Base-by-base conservation (phyloP, 2,113 vertebrate species). In the Pseudois nayaur region DNA sequence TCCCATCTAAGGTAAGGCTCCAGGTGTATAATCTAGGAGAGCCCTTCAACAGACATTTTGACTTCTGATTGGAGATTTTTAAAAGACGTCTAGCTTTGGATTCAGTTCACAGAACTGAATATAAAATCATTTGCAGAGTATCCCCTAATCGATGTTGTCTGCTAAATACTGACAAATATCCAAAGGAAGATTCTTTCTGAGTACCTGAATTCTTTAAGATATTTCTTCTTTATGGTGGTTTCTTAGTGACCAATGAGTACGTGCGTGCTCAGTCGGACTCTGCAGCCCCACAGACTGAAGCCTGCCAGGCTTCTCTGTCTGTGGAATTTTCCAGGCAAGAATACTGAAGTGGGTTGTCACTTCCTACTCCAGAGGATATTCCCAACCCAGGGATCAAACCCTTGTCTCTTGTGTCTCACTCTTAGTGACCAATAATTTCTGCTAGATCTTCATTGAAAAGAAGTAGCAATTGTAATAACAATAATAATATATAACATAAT, bases 231-330 rank as follows among this genome's bases (percentile, higher is more conserved):
- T 71, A 40, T 85, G 15, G 52, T 79, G 50, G 25, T 8, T 87
- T 59, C 48, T 67, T 67, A 40, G 36, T 33, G 3, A 83, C 55
- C 43, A 91, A 50, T 31, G 36, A 43, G 12, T 14, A 14, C 6
- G 0, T 25, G 36, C 1, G 0, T 76, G 71, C 6, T 76, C 36
- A 43, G 23, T 76, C 36, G 0, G 0, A 13, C 12, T 76, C 71
- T 76, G 71, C 36, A 40, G 36, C 23, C 71, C 36, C 71, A 76
- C 36, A 76, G 36, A 43, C 36, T 40, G 67, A 40, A 74, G 21
- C 21, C 71, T 76, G 23, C 23, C 23, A 43, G 36, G 36, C 36
- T 43, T 43, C 36, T 43, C 23, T 74, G 67, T 40, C 67, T 40
- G 23, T 43, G 36, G 23, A 43, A 76, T 76, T 76, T 43, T 76